phyloP scores from a whole-genome alignment of 2,797 vertebrate genomes.

The Anabacerthia variegaticeps region DNA sequence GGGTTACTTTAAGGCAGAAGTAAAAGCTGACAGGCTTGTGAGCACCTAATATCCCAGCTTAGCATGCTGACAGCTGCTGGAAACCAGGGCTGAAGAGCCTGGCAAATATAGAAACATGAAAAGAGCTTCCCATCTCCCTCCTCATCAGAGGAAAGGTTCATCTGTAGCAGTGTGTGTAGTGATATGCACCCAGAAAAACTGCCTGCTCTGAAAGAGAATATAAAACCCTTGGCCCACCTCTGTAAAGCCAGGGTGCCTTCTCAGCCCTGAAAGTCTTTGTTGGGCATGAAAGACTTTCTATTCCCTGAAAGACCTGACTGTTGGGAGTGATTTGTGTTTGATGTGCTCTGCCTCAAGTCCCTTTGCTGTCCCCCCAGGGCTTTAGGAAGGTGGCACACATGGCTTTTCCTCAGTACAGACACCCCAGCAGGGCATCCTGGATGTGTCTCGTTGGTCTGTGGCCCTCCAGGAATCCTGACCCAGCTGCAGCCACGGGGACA shows the following conservation, averaged over 20 bases:
- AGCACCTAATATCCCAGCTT: neutral
- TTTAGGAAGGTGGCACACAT: accelerated
- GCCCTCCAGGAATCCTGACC: neutral
- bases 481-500: neutral
- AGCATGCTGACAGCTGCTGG: neutral
- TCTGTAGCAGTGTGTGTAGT: accelerated
- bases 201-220: neutral
- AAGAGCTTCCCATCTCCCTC: neutral
- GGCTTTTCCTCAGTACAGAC: neutral
- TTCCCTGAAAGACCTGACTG: neutral
- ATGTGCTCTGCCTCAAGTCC: neutral
- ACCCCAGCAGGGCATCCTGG: accelerated
- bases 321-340: neutral
- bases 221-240: accelerated
- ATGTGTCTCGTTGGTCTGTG: accelerated
- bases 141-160: accelerated
- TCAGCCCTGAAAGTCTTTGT: neutral
- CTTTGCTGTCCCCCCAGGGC: neutral
- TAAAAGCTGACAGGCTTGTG: neutral
- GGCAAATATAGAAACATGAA: neutral
- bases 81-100: neutral
- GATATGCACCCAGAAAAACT: accelerated
- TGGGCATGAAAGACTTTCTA: neutral
- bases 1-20: neutral
- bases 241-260: neutral